Evolutionary conservation across 1,140 invertebrate species (phyloP).

Genomic region (Plodia interpunctella): DNA sequence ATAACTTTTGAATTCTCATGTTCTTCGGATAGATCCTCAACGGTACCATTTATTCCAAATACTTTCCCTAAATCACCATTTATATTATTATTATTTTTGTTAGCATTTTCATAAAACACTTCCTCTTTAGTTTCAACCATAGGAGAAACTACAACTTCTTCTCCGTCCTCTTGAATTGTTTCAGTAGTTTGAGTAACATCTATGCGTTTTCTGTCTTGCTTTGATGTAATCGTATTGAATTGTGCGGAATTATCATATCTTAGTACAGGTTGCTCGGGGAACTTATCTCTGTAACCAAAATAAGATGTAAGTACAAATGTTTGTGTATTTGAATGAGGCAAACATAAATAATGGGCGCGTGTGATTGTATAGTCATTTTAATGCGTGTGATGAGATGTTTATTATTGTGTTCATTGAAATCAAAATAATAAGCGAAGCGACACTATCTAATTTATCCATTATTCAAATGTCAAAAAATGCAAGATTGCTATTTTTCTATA

Average conservation of each 20-base stretch:
- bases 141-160: neutral
- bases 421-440: conserved; percentile 4
- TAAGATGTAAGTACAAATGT: neutral
- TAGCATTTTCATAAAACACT: neutral
- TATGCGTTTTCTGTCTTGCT: conserved; percentile 7
- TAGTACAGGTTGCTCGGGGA: neutral
- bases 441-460: too few species aligned
- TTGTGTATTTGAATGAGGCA: neutral
- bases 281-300: conserved; percentile 12
- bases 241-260: conserved; percentile 9
- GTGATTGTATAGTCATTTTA: neutral
- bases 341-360: neutral
- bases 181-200: conserved; percentile 1
- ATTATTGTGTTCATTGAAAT: neutral
- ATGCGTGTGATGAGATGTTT: neutral
- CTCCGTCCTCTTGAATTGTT: neutral
- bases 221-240: conserved; percentile 8
- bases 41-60: conserved; percentile 8
- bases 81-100: neutral
- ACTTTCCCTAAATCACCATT: neutral
- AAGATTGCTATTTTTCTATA: too few species aligned
- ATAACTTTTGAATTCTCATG: conserved; percentile 1
- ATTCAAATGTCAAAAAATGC: too few species aligned
- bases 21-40: conserved; percentile 1
- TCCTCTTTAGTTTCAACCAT: neutral